These are phyloP conservation scores for Linepithema humile DNA, from an alignment of 1,140 invertebrate genomes.

Conservation along the genomic window DNA sequence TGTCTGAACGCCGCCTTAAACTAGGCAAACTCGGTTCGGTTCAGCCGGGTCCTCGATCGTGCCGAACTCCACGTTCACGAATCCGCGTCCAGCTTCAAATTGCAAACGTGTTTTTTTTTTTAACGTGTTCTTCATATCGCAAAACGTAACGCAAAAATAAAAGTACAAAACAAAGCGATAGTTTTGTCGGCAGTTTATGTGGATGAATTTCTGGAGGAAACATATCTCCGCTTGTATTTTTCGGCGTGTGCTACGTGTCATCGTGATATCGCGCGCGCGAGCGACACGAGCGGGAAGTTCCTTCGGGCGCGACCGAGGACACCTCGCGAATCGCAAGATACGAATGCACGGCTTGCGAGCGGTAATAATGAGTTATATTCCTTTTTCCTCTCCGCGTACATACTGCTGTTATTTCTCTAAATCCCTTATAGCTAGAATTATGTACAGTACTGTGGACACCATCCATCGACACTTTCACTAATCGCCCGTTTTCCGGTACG, in stretches of 20 bases:
- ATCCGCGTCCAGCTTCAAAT: background rate
- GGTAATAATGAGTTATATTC: background rate
- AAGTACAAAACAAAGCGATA: background rate
- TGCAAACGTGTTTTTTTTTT: background rate
- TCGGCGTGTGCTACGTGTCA: background rate
- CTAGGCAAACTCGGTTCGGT: slow-evolving; percentile 60
- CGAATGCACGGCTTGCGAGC: background rate
- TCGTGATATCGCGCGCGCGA: background rate
- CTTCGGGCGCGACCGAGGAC: background rate
- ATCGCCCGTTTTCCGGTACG: background rate
- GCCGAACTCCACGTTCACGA: background rate
- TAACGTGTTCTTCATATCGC: too few species aligned
- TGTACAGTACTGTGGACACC: slow-evolving; percentile 35
- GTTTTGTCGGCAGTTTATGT: too few species aligned
- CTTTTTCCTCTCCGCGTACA: background rate
- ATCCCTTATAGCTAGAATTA: slow-evolving; percentile 29
- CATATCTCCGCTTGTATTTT: background rate
- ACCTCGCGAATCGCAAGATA: background rate
- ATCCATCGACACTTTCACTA: slow-evolving; percentile 42
- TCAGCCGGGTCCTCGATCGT: slow-evolving; percentile 52
- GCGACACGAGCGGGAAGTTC: background rate
- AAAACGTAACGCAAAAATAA: background rate
- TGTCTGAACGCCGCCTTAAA: slow-evolving; percentile 62
- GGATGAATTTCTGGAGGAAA: too few species aligned
- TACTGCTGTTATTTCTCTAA: slow-evolving; percentile 35